Evolutionary conservation across 2,888 invertebrate species (phyloP).

Genomic region (Yponomeuta plumbellus): DNA sequence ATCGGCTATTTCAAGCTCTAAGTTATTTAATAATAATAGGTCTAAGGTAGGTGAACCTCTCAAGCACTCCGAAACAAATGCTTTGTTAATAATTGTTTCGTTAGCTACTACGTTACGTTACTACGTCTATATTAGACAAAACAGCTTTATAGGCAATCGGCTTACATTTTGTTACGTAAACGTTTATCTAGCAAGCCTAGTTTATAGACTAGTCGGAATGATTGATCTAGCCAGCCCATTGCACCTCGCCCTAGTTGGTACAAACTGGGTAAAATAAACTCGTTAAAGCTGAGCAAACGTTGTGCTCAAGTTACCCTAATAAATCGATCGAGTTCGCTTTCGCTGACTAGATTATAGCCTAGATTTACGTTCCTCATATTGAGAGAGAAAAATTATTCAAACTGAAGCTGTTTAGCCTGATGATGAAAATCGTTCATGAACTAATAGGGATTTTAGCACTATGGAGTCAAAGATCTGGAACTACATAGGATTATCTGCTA

Average conservation of each 20-base stretch:
- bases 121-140: background rate
- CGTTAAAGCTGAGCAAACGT: conserved; percentile 40
- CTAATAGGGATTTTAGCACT: no score
- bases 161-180: background rate
- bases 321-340: conserved; percentile 42
- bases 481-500: no score
- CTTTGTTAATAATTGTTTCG: background rate
- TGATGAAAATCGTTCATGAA: no score
- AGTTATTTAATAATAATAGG: no score
- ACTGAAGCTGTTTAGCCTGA: no score
- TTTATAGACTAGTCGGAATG: background rate
- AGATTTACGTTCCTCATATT: conserved; percentile 44
- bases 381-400: no score
- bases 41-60: no score
- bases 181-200: conserved; percentile 1
- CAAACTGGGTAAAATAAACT: conserved; percentile 40
- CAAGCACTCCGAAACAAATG: background rate
- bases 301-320: conserved; percentile 23
- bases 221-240: conserved; percentile 6
- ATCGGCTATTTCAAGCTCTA: no score
- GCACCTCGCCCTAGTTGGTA: conserved; percentile 18
- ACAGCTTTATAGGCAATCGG: background rate
- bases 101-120: background rate
- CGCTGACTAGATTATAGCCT: conserved; percentile 35
- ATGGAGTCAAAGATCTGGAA: no score